These are phyloP conservation scores for Serilophus lunatus DNA, from an alignment of 2,113 vertebrate species.

Conservation along the genomic window DNA sequence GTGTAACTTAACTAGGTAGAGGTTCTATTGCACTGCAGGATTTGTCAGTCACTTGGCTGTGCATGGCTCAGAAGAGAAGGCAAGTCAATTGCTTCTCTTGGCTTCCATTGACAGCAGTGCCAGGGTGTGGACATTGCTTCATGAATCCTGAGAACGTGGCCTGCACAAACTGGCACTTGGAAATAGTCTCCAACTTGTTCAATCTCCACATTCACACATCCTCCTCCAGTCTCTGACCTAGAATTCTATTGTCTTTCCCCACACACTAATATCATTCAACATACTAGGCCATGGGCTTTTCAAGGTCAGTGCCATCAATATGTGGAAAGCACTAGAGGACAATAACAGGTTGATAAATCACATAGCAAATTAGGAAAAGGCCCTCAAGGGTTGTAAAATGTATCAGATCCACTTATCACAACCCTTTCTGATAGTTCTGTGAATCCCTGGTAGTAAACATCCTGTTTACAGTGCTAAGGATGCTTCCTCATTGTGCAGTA, in stretches of 20 bases:
- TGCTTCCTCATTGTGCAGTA: not conserved
- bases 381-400: constrained; percentile 28
- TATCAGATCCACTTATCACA: constrained; percentile 37
- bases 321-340: constrained; percentile 34
- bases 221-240: not conserved
- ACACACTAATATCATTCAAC: constrained; percentile 3
- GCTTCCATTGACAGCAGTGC: not conserved
- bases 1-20: not conserved
- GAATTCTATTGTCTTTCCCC: constrained; percentile 18
- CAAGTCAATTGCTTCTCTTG: not conserved
- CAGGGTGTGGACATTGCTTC: not conserved
- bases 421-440: constrained; percentile 4
- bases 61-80: not conserved
- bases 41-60: fast-evolving
- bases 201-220: not conserved
- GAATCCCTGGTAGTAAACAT: constrained; percentile 12
- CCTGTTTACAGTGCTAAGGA: not conserved
- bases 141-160: not conserved
- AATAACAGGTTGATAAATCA: constrained; percentile 57
- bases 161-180: not conserved
- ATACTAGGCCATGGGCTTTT: constrained; percentile 16
- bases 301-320: constrained; percentile 47
- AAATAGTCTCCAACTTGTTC: not conserved
- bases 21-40: not conserved
- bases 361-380: constrained; percentile 51